Conservation (phyloP, 2,113 vertebrate genomes). For the Gracilinanus agilis region DNA sequence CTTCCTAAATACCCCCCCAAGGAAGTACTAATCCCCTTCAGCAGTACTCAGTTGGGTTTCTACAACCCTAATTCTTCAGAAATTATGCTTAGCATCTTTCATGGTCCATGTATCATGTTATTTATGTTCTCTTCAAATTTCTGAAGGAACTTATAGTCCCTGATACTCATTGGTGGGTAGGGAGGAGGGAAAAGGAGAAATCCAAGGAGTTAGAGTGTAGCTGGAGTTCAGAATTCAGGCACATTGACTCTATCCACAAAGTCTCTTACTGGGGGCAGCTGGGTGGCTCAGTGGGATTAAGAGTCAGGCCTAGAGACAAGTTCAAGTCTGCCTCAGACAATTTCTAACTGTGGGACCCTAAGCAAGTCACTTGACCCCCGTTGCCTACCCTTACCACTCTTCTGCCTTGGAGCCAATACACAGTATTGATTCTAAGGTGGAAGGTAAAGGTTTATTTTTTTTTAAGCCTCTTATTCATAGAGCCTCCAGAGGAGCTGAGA, state of each 20-base stretch:
- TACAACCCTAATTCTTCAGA: not conserved
- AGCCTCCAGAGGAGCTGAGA: not conserved
- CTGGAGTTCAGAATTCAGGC: constrained; percentile 19
- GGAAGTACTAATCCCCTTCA: not conserved
- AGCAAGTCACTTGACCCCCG: too few relatives aligned
- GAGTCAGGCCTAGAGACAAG: too few relatives aligned
- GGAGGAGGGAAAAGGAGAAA: constrained; percentile 31
- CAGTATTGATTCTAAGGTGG: too few relatives aligned
- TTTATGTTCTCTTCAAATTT: not conserved
- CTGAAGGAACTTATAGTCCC: not conserved
- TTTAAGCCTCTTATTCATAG: not conserved
- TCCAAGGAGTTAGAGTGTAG: not conserved
- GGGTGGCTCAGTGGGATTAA: too few relatives aligned
- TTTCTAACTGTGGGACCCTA: too few relatives aligned
- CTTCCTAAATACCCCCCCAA: not conserved
- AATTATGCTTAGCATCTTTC: not conserved
- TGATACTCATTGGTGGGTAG: not conserved
- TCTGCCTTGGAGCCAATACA: too few relatives aligned
- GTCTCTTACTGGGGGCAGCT: constrained; percentile 1
- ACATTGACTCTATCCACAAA: not conserved
- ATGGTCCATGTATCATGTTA: not conserved
- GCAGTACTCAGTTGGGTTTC: not conserved
- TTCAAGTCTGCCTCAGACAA: too few relatives aligned
- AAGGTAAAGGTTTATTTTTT: too few relatives aligned
- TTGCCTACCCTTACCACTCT: too few relatives aligned